A percentile compares a stretch with the other conserved stretches of the same genome.
These are phyloP conservation scores for Formicarius rufipectus DNA, from an alignment of 2,113 vertebrate genomes.

Conservation along the genomic window DNA sequence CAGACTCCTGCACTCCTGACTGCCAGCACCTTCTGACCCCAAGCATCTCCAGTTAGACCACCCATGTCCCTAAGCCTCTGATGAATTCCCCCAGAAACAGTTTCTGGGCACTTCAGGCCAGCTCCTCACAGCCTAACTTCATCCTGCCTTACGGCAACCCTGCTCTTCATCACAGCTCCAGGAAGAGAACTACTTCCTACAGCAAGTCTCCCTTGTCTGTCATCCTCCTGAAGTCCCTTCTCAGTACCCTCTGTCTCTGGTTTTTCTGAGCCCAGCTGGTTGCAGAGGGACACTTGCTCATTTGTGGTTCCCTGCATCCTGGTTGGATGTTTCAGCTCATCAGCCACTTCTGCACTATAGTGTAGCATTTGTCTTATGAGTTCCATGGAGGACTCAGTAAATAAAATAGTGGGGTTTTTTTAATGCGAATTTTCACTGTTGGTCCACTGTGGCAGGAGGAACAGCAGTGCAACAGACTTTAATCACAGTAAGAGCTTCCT, in stretches of 20 bases:
- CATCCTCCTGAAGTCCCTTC: background rate
- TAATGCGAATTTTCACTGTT: background rate
- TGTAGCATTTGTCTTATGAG: background rate
- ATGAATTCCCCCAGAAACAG: background rate
- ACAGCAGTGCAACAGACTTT: background rate
- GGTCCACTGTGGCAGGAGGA: background rate
- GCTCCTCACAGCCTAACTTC: background rate
- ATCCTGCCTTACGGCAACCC: background rate
- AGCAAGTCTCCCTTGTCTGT: background rate
- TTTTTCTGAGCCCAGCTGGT: background rate
- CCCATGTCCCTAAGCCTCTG: background rate
- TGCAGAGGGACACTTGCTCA: background rate
- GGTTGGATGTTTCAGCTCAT: background rate
- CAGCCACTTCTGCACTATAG: background rate
- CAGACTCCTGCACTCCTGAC: background rate
- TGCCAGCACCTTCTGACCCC: background rate
- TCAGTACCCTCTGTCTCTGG: background rate
- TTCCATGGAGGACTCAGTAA: background rate
- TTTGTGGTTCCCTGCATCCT: background rate
- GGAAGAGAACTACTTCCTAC: background rate
- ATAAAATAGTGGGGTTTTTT: background rate
- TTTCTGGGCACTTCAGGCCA: background rate
- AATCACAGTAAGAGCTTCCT: background rate
- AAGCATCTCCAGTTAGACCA: background rate
- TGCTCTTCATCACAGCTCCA: background rate